A percentile compares a stretch with the other conserved stretches of the same genome.
phyloP scores from a whole-genome alignment of 2,113 vertebrate species.

The Neolamprologus falcicula region DNA sequence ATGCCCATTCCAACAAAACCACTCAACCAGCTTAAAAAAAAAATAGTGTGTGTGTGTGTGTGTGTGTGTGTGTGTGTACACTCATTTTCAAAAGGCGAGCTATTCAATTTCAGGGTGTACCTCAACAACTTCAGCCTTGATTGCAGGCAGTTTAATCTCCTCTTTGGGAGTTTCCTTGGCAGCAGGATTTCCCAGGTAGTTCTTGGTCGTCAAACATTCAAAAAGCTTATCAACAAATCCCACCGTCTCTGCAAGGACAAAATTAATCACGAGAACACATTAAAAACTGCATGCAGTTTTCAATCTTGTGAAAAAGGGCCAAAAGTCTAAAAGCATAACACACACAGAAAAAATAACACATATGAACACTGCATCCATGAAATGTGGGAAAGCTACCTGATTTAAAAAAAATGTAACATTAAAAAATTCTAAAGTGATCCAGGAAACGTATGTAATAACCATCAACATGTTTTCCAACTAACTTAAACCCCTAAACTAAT shows the following conservation, averaged over 20 bases:
- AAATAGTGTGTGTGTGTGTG: not conserved
- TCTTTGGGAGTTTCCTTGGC: conserved; percentile 81
- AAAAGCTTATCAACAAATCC: conserved; percentile 98
- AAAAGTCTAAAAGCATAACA: not conserved
- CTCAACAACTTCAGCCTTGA: conserved; percentile 82
- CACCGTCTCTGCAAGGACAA: conserved; percentile 81
- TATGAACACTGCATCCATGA: not conserved
- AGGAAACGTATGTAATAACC: not conserved
- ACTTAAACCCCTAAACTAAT: not conserved
- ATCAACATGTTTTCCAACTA: not conserved
- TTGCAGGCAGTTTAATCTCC: conserved; percentile 74
- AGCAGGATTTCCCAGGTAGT: conserved; percentile 77
- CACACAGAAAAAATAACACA: not conserved
- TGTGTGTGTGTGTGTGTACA: not conserved
- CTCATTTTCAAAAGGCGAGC: not conserved
- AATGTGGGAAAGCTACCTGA: not conserved
- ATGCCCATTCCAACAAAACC: not conserved
- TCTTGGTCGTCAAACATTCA: conserved; percentile 91
- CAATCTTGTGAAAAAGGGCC: not conserved
- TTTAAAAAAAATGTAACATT: not conserved
- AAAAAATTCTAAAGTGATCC: not conserved
- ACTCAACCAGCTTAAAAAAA: not conserved
- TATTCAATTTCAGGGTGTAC: conserved; percentile 25
- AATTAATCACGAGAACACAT: not conserved
- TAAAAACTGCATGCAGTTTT: not conserved